Evolutionary conservation across 2,888 invertebrate species (phyloP).

Genomic region (Lasioglossum pauxillum): DNA sequence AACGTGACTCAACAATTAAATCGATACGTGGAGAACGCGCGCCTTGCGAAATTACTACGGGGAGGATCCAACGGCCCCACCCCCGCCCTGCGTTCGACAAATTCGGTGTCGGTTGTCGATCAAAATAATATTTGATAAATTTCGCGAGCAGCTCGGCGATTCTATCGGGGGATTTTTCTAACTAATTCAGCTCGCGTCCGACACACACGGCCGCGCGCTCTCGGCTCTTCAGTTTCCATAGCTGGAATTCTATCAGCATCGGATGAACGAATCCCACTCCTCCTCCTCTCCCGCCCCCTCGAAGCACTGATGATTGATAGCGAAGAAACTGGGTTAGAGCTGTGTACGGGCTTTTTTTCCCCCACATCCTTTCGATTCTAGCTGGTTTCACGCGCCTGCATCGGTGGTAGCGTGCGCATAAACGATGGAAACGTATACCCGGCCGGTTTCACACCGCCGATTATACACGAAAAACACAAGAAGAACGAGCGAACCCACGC

Average conservation of each 20-base stretch:
- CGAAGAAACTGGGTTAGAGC: constrained; percentile 58
- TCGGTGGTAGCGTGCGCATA: not conserved
- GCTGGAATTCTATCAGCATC: constrained; percentile 54
- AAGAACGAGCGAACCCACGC: not conserved
- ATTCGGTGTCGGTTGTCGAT: not conserved
- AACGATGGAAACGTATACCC: constrained; percentile 1
- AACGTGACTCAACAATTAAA: not conserved
- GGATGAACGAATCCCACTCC: constrained; percentile 9
- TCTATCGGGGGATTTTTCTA: constrained; percentile 2
- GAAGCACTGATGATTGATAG: constrained; percentile 61
- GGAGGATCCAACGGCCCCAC: too few relatives aligned
- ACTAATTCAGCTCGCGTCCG: constrained; percentile 41
- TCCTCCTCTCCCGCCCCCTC: not conserved
- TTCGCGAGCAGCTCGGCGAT: not conserved
- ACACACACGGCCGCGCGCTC: constrained; percentile 28
- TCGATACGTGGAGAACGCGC: not conserved
- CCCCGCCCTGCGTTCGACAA: not conserved
- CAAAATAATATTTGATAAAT: constrained; percentile 18
- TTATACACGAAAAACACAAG: not conserved
- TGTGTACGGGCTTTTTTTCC: constrained; percentile 8
- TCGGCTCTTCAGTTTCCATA: constrained; percentile 43
- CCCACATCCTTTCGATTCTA: not conserved
- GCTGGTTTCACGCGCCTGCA: not conserved
- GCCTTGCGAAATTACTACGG: not conserved
- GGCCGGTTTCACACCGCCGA: not conserved